Evolutionary conservation across 1,140 invertebrate species (phyloP).

Genomic region (Aradophagus sp.): DNA sequence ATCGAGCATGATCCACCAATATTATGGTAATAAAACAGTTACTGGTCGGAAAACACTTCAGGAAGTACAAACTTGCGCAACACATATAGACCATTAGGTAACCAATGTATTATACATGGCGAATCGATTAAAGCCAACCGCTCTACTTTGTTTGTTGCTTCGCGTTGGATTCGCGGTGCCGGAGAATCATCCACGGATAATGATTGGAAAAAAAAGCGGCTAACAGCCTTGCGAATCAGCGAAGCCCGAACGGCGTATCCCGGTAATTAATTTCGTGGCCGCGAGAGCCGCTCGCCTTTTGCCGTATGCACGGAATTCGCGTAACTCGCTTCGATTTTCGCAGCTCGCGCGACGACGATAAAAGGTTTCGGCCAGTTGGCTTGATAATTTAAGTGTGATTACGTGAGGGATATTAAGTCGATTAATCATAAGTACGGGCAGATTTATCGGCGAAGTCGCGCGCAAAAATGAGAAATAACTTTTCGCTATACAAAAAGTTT

Average conservation of each 20-base stretch:
- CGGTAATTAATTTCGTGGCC: no score
- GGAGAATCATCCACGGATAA: slow-evolving; percentile 22
- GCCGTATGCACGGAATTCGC: no score
- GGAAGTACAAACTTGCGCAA: slow-evolving; percentile 44
- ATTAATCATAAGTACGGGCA: slow-evolving; percentile 24
- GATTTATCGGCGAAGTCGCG: slow-evolving; percentile 37
- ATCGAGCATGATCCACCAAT: slow-evolving; percentile 15
- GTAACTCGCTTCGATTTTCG: no score
- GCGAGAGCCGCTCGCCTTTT: no score
- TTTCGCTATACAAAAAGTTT: slow-evolving; percentile 36
- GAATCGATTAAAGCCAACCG: slow-evolving; percentile 43
- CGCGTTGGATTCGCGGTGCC: slow-evolving; percentile 13
- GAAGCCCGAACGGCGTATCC: no score
- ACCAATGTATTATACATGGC: slow-evolving; percentile 47
- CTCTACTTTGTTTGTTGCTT: slow-evolving; percentile 31
- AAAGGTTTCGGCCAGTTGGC: slow-evolving; percentile 14
- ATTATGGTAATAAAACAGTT: slow-evolving; percentile 45
- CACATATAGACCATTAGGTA: slow-evolving; percentile 44
- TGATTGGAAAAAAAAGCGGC: background rate
- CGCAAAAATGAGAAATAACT: slow-evolving; percentile 32
- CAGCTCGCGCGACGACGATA: slow-evolving; percentile 2
- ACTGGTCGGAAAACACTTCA: slow-evolving; percentile 13
- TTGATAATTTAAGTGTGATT: slow-evolving; percentile 37
- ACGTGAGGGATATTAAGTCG: slow-evolving; percentile 42
- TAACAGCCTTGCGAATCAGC: no score